Conservation (phyloP, 2,113 vertebrate genomes). For the Cheilinus undulatus region DNA sequence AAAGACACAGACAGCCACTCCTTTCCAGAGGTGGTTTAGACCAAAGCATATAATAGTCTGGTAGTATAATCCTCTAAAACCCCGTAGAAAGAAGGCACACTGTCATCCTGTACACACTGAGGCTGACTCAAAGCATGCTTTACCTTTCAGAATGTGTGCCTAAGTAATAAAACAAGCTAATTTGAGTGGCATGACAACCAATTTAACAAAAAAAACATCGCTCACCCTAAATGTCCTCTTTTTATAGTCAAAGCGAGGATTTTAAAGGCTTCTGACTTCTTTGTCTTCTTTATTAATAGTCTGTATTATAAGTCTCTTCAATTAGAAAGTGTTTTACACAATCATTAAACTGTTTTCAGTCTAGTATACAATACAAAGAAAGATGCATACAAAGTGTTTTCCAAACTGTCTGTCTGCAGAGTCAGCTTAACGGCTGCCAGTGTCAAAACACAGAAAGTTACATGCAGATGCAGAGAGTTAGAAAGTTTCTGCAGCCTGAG, state of each 20-base stretch:
- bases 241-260: background rate
- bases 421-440: slow-evolving; percentile 18
- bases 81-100: slow-evolving; percentile 28
- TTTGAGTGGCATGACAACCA: slow-evolving; percentile 2
- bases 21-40: slow-evolving; percentile 54
- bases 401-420: slow-evolving; percentile 5
- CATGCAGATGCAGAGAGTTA: slow-evolving; percentile 23
- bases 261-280: slow-evolving; percentile 17
- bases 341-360: slow-evolving; percentile 15
- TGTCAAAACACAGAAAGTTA: slow-evolving; percentile 31
- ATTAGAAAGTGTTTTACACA: slow-evolving; percentile 35
- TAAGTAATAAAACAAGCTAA: slow-evolving; percentile 15
- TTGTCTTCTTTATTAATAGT: too few species aligned
- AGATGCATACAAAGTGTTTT: slow-evolving; percentile 32
- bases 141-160: slow-evolving; percentile 17
- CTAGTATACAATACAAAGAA: slow-evolving; percentile 16
- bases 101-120: slow-evolving; percentile 26
- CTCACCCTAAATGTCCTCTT: background rate
- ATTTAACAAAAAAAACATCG: background rate
- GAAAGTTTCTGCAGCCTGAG: slow-evolving; percentile 23
- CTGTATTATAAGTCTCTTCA: slow-evolving; percentile 3
- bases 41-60: slow-evolving; percentile 59
- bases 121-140: slow-evolving; percentile 32
- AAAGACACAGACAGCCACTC: slow-evolving; percentile 46
- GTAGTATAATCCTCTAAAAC: slow-evolving; percentile 46